Conservation (phyloP, 1,140 invertebrate species). For the Habropoda laboriosa region DNA sequence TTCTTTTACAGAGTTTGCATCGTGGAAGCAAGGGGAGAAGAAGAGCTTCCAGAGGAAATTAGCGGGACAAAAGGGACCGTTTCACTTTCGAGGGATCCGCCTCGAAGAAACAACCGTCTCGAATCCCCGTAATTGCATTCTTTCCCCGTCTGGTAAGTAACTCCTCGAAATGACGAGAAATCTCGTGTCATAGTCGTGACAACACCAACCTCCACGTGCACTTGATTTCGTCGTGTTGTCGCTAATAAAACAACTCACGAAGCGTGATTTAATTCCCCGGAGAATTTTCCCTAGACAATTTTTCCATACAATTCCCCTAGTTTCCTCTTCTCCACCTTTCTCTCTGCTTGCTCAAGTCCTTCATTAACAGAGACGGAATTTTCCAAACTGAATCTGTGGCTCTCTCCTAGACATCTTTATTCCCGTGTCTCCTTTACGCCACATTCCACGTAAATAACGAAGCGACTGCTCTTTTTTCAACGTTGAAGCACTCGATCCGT, state of each 20-base stretch:
- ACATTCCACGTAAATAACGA: background rate
- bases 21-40: background rate
- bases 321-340: background rate
- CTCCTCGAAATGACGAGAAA: background rate
- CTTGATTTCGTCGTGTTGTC: background rate
- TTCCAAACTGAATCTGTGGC: background rate
- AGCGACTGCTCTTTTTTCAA: background rate
- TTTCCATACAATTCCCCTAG: too few relatives aligned
- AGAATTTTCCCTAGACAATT: background rate
- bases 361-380: background rate
- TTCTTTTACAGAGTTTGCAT: background rate
- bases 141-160: background rate
- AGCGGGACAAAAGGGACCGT: conserved; percentile 7
- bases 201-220: background rate
- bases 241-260: too few relatives aligned
- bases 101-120: background rate
- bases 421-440: background rate
- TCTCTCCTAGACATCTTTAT: background rate
- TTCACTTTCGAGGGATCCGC: background rate
- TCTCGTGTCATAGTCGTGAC: too few relatives aligned
- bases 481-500: too few relatives aligned
- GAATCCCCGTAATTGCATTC: conserved; percentile 24
- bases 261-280: background rate
- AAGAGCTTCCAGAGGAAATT: conserved; percentile 22
- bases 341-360: too few relatives aligned